Evolutionary conservation across 2,113 vertebrate species (phyloP).

Genomic region (Epinephelus lanceolatus): DNA sequence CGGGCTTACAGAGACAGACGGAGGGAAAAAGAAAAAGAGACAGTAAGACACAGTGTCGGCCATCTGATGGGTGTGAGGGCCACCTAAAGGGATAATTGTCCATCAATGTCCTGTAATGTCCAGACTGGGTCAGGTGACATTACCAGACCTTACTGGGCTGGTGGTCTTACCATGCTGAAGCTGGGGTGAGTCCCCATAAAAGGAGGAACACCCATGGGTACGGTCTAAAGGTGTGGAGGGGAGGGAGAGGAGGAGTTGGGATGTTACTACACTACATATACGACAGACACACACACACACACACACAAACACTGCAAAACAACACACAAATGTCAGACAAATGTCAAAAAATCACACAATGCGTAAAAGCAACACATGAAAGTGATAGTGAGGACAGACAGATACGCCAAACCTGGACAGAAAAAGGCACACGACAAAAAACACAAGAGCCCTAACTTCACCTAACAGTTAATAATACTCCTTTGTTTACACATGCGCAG

Average conservation of each 20-base stretch:
- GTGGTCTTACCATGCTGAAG: slow-evolving; percentile 92
- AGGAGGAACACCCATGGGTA: slow-evolving; percentile 82
- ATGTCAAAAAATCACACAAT: background rate
- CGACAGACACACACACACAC: slow-evolving; percentile 51
- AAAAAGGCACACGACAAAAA: slow-evolving; percentile 29
- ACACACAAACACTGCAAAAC: slow-evolving; percentile 45
- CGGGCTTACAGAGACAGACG: slow-evolving; percentile 82
- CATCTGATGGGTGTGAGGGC: slow-evolving; percentile 33
- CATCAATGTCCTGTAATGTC: slow-evolving; percentile 70
- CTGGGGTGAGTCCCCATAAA: slow-evolving; percentile 87
- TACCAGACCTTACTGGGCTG: slow-evolving; percentile 62
- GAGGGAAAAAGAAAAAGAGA: slow-evolving; percentile 27
- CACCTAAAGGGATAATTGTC: slow-evolving; percentile 63
- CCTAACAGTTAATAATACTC: background rate
- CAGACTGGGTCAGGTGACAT: slow-evolving; percentile 48
- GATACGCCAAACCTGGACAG: background rate
- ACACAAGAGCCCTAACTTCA: slow-evolving; percentile 23
- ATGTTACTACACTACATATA: slow-evolving; percentile 77
- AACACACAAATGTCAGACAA: slow-evolving; percentile 18
- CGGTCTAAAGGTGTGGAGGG: slow-evolving; percentile 76
- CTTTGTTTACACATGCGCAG: slow-evolving; percentile 48
- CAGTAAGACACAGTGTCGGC: slow-evolving; percentile 49
- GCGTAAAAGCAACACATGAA: background rate
- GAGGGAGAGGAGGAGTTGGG: slow-evolving; percentile 75
- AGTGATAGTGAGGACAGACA: background rate